phyloP scores from a whole-genome alignment of 2,113 vertebrate genomes.

The Menidia beryllina region DNA sequence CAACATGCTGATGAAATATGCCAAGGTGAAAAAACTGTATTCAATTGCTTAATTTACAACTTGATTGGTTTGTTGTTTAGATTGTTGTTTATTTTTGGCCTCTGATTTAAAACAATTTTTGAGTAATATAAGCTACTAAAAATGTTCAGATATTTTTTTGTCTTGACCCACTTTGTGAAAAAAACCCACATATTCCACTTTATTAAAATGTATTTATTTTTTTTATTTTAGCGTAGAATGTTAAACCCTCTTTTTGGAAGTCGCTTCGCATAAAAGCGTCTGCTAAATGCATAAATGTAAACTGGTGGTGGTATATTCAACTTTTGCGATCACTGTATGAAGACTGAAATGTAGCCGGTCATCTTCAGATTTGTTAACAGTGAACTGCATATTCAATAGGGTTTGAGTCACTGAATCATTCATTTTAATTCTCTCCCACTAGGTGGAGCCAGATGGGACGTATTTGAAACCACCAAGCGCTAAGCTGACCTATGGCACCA shows the following conservation, averaged over 20 bases:
- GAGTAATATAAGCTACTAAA: too few species aligned
- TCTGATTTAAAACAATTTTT: neutral
- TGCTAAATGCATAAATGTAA: too few species aligned
- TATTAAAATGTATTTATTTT: too few species aligned
- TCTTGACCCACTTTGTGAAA: too few species aligned
- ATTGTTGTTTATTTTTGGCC: neutral
- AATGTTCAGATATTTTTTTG: too few species aligned
- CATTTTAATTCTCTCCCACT: conserved; percentile 10
- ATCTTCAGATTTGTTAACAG: neutral
- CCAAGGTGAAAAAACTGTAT: conserved; percentile 85
- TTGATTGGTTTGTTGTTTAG: neutral
- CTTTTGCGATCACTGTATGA: neutral
- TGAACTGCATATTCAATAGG: neutral
- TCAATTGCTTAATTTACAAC: neutral
- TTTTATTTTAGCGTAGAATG: too few species aligned
- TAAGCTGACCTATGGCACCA: conserved; percentile 97
- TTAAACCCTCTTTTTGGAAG: too few species aligned
- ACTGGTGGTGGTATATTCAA: too few species aligned
- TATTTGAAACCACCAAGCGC: conserved; percentile 92
- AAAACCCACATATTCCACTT: too few species aligned
- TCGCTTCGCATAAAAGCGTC: too few species aligned
- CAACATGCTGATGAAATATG: conserved; percentile 98
- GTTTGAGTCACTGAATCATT: neutral
- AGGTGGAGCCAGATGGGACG: conserved; percentile 94
- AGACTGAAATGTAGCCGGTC: neutral